phyloP scores from a whole-genome alignment of 2,888 invertebrate genomes.

The Himalopsyche tibetana region DNA sequence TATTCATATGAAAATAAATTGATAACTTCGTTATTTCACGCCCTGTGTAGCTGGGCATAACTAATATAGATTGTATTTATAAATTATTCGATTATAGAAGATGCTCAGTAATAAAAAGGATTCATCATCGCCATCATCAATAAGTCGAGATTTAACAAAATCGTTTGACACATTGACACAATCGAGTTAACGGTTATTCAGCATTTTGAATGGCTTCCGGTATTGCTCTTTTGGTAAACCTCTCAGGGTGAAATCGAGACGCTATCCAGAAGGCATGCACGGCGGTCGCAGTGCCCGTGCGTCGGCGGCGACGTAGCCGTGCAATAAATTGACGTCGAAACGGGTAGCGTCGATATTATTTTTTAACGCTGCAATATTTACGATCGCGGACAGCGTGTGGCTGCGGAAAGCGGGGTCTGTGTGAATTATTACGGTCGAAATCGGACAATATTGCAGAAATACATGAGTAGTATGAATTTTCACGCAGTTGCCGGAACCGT shows the following conservation, averaged over 20 bases:
- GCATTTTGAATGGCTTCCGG: neutral
- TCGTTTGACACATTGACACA: no score
- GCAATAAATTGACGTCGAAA: slow-evolving; percentile 5
- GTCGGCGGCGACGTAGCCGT: neutral
- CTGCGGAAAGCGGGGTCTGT: neutral
- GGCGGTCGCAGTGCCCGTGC: neutral
- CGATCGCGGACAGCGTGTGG: slow-evolving; percentile 11
- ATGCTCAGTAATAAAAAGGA: no score
- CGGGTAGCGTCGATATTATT: slow-evolving; percentile 17
- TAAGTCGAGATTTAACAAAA: no score
- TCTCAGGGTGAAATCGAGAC: neutral
- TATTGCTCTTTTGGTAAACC: neutral
- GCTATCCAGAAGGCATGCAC: neutral
- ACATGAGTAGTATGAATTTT: slow-evolving; percentile 21
- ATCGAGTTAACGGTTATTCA: no score
- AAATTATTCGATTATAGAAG: no score
- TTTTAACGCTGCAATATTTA: slow-evolving; percentile 29
- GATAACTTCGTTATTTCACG: no score
- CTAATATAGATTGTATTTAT: no score
- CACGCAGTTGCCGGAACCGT: slow-evolving; percentile 20
- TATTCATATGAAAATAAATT: no score
- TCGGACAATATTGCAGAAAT: slow-evolving; percentile 9
- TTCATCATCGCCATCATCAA: no score
- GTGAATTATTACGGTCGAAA: slow-evolving; percentile 34
- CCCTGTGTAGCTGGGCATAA: no score